Conservation (phyloP, 2,113 vertebrate species). For the Pithys albifrons region DNA sequence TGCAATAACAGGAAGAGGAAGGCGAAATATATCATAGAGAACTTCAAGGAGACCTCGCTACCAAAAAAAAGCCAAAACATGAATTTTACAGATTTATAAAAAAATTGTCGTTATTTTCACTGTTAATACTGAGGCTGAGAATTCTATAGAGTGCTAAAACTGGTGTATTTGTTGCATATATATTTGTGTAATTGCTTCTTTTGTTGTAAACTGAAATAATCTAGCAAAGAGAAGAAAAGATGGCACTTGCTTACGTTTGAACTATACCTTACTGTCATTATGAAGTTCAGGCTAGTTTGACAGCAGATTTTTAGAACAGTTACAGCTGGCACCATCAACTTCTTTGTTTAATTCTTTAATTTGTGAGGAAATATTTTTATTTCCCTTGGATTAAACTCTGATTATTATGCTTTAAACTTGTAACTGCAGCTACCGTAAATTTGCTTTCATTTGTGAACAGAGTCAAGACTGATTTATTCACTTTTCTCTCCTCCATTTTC, state of each 20-base stretch:
- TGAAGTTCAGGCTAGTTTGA: neutral
- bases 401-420: neutral
- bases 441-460: neutral
- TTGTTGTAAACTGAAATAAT: neutral
- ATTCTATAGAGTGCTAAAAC: neutral
- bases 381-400: neutral
- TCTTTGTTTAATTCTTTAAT: neutral
- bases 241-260: neutral
- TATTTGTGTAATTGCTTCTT: neutral
- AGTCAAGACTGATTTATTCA: neutral
- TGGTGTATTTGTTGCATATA: neutral
- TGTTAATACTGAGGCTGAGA: neutral
- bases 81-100: neutral
- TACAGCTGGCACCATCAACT: neutral
- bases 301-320: neutral
- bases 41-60: conserved; percentile 94
- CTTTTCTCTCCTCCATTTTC: neutral
- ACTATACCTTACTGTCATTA: neutral
- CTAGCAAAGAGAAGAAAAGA: neutral
- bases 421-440: neutral
- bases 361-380: neutral
- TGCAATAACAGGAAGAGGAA: conserved; percentile 90
- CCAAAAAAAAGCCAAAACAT: neutral
- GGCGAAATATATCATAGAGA: conserved; percentile 96
- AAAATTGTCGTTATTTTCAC: neutral